Evolutionary conservation across 1,140 invertebrate genomes (phyloP).

Genomic region (Parasteatoda tepidariorum): DNA sequence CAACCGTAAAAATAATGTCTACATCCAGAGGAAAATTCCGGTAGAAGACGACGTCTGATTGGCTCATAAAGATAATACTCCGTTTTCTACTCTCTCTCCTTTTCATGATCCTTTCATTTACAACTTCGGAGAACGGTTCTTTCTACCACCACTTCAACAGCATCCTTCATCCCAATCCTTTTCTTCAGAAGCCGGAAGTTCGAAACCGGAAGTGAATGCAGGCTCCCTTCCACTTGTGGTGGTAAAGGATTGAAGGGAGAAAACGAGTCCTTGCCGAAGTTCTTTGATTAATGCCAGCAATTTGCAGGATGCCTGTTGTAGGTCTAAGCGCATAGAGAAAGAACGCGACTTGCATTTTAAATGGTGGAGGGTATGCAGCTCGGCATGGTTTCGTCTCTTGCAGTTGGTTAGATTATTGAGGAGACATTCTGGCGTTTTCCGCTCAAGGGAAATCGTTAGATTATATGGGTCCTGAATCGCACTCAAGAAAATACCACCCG

Average conservation of each 20-base stretch:
- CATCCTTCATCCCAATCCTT: slow-evolving; percentile 16
- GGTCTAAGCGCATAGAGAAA: not conserved
- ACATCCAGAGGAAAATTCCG: not conserved
- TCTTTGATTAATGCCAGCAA: slow-evolving; percentile 53
- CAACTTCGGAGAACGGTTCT: slow-evolving; percentile 8
- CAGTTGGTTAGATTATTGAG: slow-evolving; percentile 3
- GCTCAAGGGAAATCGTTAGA: not conserved
- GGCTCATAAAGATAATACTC: slow-evolving; percentile 3
- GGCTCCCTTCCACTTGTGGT: slow-evolving; percentile 31
- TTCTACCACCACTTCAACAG: slow-evolving; percentile 18
- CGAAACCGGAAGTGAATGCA: slow-evolving; percentile 24
- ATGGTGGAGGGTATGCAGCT: not conserved
- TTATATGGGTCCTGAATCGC: not conserved
- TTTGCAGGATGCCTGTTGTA: slow-evolving; percentile 42
- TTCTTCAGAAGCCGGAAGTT: slow-evolving; percentile 23
- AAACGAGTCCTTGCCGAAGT: not conserved
- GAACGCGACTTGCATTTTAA: slow-evolving; percentile 27
- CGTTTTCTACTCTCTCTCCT: not conserved
- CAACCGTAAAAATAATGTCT: not conserved
- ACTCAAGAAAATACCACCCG: not conserved
- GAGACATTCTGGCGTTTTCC: not conserved
- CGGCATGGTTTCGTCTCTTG: not conserved
- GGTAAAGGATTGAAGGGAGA: slow-evolving; percentile 39
- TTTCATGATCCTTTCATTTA: slow-evolving; percentile 27
- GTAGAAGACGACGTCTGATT: not conserved